Evolutionary conservation across 1,140 invertebrate species (phyloP).

Genomic region (Orius insidiosus): DNA sequence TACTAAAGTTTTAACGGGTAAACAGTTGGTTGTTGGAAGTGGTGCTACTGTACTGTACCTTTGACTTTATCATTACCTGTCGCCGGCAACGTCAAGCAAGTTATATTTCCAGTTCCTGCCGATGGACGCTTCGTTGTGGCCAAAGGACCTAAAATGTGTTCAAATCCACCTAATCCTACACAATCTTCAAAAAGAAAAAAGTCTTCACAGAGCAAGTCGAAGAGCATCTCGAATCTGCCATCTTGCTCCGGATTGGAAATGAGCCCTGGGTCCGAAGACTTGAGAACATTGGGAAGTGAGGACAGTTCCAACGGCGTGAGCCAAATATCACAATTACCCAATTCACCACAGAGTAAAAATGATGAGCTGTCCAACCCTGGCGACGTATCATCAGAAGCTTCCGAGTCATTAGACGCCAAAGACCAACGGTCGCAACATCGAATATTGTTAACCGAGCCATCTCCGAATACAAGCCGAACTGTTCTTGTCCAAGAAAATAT

Average conservation of each 20-base stretch:
- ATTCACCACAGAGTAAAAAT: conserved; percentile 21
- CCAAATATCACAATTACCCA: conserved; percentile 28
- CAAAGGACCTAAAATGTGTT: conserved; percentile 25
- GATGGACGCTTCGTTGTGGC: conserved; percentile 21
- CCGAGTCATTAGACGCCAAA: conserved; percentile 18
- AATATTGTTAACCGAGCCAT: conserved; percentile 16
- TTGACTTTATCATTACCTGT: conserved; percentile 16
- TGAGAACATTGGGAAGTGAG: conserved; percentile 21
- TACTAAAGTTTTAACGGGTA: conserved; percentile 19
- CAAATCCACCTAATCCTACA: conserved; percentile 52
- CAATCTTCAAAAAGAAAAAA: conserved; percentile 55
- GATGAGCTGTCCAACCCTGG: conserved; percentile 17
- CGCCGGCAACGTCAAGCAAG: conserved; percentile 20
- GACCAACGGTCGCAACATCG: conserved; percentile 15
- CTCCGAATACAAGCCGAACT: conserved; percentile 24
- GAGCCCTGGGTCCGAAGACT: conserved; percentile 21
- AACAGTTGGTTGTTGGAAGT: conserved; percentile 21
- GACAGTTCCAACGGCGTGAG: conserved; percentile 23
- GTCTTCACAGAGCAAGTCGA: conserved; percentile 37
- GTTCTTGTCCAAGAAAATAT: conserved; percentile 32
- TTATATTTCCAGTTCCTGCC: conserved; percentile 20
- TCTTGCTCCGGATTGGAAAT: conserved; percentile 23
- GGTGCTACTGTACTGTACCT: conserved; percentile 18
- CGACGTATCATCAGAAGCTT: conserved; percentile 18
- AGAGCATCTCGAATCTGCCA: conserved; percentile 30